Evolutionary conservation across 2,113 vertebrate species (phyloP).

Genomic region (Neotoma lepida): DNA sequence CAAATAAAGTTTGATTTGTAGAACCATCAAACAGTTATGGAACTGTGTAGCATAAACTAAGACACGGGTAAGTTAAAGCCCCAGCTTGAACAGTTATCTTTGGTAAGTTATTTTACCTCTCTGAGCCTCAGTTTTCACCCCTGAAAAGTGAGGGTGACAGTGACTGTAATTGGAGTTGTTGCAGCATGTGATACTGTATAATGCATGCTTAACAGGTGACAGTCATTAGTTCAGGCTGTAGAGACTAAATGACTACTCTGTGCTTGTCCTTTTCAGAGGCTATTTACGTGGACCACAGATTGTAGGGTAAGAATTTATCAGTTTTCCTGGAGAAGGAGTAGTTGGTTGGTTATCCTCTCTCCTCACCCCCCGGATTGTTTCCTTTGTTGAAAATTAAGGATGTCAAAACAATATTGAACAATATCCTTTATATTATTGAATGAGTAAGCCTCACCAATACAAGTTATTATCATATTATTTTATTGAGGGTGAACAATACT

Average conservation of each 20-base stretch:
- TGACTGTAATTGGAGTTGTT: constrained; percentile 3
- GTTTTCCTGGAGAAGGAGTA: constrained; percentile 13
- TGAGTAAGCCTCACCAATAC: constrained; percentile 45
- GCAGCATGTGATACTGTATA: background rate
- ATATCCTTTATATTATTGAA: constrained; percentile 52
- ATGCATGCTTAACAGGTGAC: background rate
- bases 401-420: constrained; percentile 60
- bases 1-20: constrained; percentile 47
- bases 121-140: constrained; percentile 17
- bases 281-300: constrained; percentile 21
- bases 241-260: constrained; percentile 22
- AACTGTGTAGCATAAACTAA: constrained; percentile 29
- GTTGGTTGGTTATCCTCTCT: constrained; percentile 34
- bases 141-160: background rate
- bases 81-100: constrained; percentile 1
- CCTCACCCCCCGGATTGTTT: background rate
- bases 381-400: constrained; percentile 36
- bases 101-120: constrained; percentile 26
- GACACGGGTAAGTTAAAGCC: background rate
- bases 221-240: constrained; percentile 8
- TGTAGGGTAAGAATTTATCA: constrained; percentile 43
- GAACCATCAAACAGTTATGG: constrained; percentile 20
- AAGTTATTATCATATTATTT: constrained; percentile 49
- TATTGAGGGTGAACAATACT: constrained; percentile 9
- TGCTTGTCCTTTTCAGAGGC: background rate